Conservation (phyloP, 2,888 invertebrate species). For the Operophtera brumata region DNA sequence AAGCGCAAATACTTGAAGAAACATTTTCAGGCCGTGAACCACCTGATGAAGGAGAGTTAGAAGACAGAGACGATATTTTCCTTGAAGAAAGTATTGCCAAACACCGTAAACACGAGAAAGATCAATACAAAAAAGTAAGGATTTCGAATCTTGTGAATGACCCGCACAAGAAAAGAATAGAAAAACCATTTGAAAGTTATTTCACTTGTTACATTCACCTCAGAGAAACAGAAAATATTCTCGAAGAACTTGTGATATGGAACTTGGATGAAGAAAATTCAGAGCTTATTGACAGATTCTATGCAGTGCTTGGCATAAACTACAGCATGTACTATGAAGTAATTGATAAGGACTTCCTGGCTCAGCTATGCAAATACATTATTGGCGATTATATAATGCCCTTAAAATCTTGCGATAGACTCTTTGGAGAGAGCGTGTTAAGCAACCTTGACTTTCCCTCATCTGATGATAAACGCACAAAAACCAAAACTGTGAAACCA, state of each 20-base stretch:
- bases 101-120: slow-evolving; percentile 61
- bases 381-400: slow-evolving; percentile 65
- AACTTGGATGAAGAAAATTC: slow-evolving; percentile 66
- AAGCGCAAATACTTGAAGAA: slow-evolving; percentile 82
- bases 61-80: slow-evolving; percentile 65
- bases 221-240: slow-evolving; percentile 64
- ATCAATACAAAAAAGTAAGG: slow-evolving; percentile 58
- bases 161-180: slow-evolving; percentile 61
- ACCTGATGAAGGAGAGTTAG: slow-evolving; percentile 59
- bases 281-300: slow-evolving; percentile 80
- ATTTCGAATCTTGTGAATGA: slow-evolving; percentile 77
- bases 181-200: slow-evolving; percentile 73
- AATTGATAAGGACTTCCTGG: slow-evolving; percentile 78
- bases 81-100: slow-evolving; percentile 64
- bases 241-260: slow-evolving; percentile 66
- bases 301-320: slow-evolving; percentile 79
- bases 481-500: slow-evolving; percentile 62
- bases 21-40: slow-evolving; percentile 76
- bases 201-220: slow-evolving; percentile 81
- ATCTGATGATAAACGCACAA: slow-evolving; percentile 60
- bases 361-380: slow-evolving; percentile 71
- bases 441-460: slow-evolving; percentile 58
- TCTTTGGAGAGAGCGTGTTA: slow-evolving; percentile 69
- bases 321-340: slow-evolving; percentile 80
- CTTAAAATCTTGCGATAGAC: slow-evolving; percentile 50